Percentiles rank a stretch among this genome's conserved stretches.
These are phyloP conservation scores for Calameuta idolon DNA, from an alignment of 2,888 invertebrate species.

Conservation along the genomic window DNA sequence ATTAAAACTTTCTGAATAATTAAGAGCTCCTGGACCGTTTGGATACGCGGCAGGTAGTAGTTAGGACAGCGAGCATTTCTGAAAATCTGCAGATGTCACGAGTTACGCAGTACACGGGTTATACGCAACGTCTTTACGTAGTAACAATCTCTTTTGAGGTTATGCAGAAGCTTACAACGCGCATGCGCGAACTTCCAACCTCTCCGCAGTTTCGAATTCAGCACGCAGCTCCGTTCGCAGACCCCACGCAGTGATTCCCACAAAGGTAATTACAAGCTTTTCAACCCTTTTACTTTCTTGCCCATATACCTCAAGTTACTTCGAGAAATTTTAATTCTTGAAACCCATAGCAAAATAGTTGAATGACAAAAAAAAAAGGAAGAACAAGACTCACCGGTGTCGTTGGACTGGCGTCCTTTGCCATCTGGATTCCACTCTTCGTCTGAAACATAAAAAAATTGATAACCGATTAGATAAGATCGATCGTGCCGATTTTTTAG, in stretches of 20 bases:
- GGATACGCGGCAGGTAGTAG: conserved; percentile 12
- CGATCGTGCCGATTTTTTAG: background rate
- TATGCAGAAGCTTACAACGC: background rate
- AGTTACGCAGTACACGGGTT: background rate
- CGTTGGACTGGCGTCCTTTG: conserved; percentile 67
- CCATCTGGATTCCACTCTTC: conserved; percentile 75
- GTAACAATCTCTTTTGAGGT: background rate
- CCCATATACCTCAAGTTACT: background rate
- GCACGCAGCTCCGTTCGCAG: background rate
- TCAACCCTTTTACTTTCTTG: background rate
- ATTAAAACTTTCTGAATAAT: conserved; percentile 36
- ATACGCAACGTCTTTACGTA: background rate
- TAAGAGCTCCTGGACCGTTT: conserved; percentile 23
- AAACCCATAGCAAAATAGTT: background rate
- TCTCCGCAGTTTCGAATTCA: background rate
- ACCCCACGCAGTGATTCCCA: background rate
- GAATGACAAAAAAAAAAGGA: conserved; percentile 12
- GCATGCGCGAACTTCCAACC: background rate
- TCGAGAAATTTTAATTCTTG: background rate
- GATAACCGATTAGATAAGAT: background rate
- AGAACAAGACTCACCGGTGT: conserved; percentile 54
- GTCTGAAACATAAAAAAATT: conserved; percentile 63
- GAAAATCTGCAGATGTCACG: background rate
- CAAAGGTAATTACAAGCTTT: background rate
- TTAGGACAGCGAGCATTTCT: background rate